Evolutionary conservation across 2,797 vertebrate genomes (phyloP).

Genomic region (Apogon hyalosoma): DNA sequence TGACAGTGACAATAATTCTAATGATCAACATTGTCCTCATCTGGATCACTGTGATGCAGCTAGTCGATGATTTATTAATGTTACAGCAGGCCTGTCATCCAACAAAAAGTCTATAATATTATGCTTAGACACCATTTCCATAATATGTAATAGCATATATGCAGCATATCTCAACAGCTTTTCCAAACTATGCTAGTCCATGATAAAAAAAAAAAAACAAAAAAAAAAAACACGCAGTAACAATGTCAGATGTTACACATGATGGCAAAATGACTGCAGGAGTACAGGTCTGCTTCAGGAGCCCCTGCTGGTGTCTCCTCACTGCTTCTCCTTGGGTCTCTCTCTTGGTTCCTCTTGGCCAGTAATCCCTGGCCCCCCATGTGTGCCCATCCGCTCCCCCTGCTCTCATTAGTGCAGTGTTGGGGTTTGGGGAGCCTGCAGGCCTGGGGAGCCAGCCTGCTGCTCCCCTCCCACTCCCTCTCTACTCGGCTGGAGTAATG

Average conservation of each 20-base stretch:
- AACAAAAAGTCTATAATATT: slow-evolving; percentile 13
- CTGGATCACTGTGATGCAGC: neutral
- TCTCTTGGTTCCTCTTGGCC: slow-evolving; percentile 74
- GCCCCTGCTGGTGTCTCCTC: slow-evolving; percentile 66
- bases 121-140: slow-evolving; percentile 21
- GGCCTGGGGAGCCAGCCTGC: slow-evolving; percentile 79
- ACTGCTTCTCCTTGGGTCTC: slow-evolving; percentile 57
- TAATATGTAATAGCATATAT: slow-evolving; percentile 12
- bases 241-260: slow-evolving; percentile 44
- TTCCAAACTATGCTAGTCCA: slow-evolving; percentile 18
- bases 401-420: slow-evolving; percentile 84
- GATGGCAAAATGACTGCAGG: slow-evolving; percentile 36
- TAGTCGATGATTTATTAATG: slow-evolving; percentile 33
- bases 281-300: slow-evolving; percentile 60
- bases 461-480: slow-evolving; percentile 72
- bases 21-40: slow-evolving; percentile 22
- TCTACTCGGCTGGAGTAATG: slow-evolving; percentile 79
- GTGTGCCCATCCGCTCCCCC: slow-evolving; percentile 79
- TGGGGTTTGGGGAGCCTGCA: slow-evolving; percentile 79
- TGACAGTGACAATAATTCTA: neutral
- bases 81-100: neutral
- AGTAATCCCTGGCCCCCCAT: slow-evolving; percentile 80
- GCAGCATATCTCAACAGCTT: slow-evolving; percentile 25
- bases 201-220: slow-evolving; percentile 56
- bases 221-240: slow-evolving; percentile 46